phyloP scores from a whole-genome alignment of 2,888 invertebrate species.

The Melieria crassipennis region DNA sequence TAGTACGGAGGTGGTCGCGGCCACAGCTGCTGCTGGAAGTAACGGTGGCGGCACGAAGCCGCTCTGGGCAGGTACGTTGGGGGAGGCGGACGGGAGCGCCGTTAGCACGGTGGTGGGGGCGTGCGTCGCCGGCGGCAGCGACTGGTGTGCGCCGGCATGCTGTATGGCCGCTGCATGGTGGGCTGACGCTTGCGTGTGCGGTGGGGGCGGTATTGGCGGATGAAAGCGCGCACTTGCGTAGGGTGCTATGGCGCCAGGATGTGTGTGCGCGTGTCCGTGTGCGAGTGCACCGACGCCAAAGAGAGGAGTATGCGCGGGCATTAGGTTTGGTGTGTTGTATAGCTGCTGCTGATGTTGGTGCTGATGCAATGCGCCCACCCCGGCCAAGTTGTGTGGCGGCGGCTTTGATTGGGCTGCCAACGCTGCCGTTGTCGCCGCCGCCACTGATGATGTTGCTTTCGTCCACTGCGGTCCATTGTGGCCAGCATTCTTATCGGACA shows the following conservation, averaged over 20 bases:
- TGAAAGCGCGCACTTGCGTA: conserved; percentile 54
- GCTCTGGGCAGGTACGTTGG: conserved; percentile 59
- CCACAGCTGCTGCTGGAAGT: conserved; percentile 44
- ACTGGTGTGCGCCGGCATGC: conserved; percentile 45
- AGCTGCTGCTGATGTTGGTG: conserved; percentile 18
- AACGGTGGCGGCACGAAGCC: conserved; percentile 58
- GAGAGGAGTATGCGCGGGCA: conserved; percentile 29
- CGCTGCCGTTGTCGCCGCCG: conserved; percentile 41
- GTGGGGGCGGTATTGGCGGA: conserved; percentile 52
- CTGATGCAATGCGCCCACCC: conserved; percentile 32
- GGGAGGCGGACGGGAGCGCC: conserved; percentile 39
- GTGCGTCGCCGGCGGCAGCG: conserved; percentile 40
- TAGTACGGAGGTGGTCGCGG: conserved; percentile 52
- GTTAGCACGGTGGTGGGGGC: conserved; percentile 49
- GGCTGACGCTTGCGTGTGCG: conserved; percentile 41
- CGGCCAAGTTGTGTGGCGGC: conserved; percentile 36
- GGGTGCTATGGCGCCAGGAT: conserved; percentile 32
- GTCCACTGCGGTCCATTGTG: conserved; percentile 60
- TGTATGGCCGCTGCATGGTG: conserved; percentile 29
- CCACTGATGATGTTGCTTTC: conserved; percentile 53
- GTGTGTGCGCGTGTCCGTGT: conserved; percentile 14
- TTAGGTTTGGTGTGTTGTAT: conserved; percentile 18
- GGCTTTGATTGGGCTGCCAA: conserved; percentile 38
- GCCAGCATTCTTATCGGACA: conserved; percentile 64
- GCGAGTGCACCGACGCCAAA: conserved; percentile 24